These are phyloP conservation scores for Grallaria varia DNA, from an alignment of 2,113 vertebrate species.

Conservation along the genomic window DNA sequence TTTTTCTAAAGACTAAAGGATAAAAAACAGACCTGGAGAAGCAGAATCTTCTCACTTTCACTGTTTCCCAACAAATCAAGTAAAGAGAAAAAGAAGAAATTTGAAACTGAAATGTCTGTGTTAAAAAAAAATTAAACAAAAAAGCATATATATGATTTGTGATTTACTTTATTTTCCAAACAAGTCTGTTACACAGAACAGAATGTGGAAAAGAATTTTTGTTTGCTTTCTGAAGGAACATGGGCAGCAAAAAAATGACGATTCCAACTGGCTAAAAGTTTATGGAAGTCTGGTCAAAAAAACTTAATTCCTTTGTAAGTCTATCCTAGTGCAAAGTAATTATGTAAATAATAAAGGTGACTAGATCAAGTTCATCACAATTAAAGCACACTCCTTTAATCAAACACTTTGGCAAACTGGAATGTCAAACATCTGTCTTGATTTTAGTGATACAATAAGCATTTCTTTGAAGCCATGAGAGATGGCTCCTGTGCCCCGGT, in stretches of 20 bases:
- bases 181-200: neutral
- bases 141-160: neutral
- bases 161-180: neutral
- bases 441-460: neutral
- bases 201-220: neutral
- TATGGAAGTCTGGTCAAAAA: neutral
- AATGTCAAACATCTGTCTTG: neutral
- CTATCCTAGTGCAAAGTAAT: neutral
- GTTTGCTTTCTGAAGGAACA: neutral
- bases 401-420: neutral
- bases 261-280: neutral
- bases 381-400: neutral
- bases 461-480: neutral
- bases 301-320: neutral
- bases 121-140: neutral
- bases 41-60: neutral
- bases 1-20: neutral
- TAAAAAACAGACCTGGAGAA: neutral
- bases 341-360: neutral
- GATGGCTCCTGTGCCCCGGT: neutral
- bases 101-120: neutral
- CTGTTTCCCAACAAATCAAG: neutral
- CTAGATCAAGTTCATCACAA: neutral
- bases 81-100: neutral
- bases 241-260: neutral